A percentile compares a stretch with the other conserved stretches of the same genome.
phyloP scores from a whole-genome alignment of 2,797 vertebrate species.

The Gallinago stenura region DNA sequence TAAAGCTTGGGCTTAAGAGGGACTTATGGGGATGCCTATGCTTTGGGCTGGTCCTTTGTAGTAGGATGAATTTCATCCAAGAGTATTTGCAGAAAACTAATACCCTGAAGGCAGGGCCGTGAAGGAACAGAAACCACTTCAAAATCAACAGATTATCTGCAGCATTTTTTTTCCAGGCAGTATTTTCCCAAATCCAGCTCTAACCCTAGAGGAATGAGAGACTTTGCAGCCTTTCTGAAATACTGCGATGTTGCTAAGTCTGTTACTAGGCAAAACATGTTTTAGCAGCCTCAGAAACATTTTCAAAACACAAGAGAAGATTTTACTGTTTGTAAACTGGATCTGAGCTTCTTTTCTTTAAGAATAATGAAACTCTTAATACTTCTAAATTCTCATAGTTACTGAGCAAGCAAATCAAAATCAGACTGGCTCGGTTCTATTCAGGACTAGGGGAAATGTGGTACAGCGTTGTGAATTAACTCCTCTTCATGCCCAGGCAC shows the following conservation, averaged over 20 bases:
- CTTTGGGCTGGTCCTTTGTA: neutral
- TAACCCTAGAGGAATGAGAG: neutral
- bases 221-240: constrained; percentile 1
- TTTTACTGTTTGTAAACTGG: constrained; percentile 28
- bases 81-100: neutral
- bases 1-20: neutral
- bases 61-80: neutral
- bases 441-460: neutral
- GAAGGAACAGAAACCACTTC: neutral
- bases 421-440: neutral
- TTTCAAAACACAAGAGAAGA: constrained; percentile 13
- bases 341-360: neutral
- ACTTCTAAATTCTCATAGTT: neutral
- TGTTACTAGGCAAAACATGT: constrained; percentile 64
- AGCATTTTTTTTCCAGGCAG: neutral
- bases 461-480: neutral
- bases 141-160: neutral
- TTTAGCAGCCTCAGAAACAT: constrained; percentile 43
- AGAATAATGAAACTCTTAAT: neutral
- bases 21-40: fast-evolving
- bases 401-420: neutral
- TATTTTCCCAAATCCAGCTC: constrained; percentile 3
- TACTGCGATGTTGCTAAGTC: constrained; percentile 38
- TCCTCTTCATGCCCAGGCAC: neutral
- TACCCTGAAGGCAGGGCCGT: neutral